A percentile compares a stretch with the other conserved stretches of the same genome.
Evolutionary conservation across 2,113 vertebrate genomes (phyloP).

Genomic region (Abramis brama): DNA sequence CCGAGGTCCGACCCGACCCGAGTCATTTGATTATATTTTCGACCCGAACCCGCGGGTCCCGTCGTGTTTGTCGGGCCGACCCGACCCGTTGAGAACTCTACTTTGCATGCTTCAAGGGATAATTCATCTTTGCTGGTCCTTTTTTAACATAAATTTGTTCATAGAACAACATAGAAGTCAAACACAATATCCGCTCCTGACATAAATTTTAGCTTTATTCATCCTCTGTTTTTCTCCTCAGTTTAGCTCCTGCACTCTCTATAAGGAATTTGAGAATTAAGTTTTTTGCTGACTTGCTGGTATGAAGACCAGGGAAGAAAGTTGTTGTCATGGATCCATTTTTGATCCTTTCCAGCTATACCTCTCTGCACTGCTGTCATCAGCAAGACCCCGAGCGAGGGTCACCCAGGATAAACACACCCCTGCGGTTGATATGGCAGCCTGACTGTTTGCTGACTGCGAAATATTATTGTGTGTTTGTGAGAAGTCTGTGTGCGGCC

Average conservation of each 20-base stretch:
- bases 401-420: conserved; percentile 39
- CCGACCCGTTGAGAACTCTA: too few relatives aligned
- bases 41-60: too few relatives aligned
- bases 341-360: conserved; percentile 33
- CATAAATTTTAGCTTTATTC: conserved; percentile 23
- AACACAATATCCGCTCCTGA: conserved; percentile 26
- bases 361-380: conserved; percentile 24
- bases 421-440: conserved; percentile 21
- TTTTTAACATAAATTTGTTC: conserved; percentile 26
- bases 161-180: neutral
- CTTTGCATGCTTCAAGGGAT: neutral
- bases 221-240: conserved; percentile 19
- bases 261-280: neutral
- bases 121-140: neutral
- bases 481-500: conserved; percentile 42
- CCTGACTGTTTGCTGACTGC: conserved; percentile 1
- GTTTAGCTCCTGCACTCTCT: neutral
- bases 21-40: too few relatives aligned
- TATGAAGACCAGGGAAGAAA: neutral
- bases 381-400: neutral
- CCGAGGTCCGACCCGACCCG: too few relatives aligned
- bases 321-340: conserved; percentile 1
- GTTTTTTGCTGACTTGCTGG: neutral
- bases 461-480: conserved; percentile 36
- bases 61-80: too few relatives aligned